These are phyloP conservation scores for Sinosuthora webbiana DNA, from an alignment of 2,113 vertebrate species.

Conservation along the genomic window DNA sequence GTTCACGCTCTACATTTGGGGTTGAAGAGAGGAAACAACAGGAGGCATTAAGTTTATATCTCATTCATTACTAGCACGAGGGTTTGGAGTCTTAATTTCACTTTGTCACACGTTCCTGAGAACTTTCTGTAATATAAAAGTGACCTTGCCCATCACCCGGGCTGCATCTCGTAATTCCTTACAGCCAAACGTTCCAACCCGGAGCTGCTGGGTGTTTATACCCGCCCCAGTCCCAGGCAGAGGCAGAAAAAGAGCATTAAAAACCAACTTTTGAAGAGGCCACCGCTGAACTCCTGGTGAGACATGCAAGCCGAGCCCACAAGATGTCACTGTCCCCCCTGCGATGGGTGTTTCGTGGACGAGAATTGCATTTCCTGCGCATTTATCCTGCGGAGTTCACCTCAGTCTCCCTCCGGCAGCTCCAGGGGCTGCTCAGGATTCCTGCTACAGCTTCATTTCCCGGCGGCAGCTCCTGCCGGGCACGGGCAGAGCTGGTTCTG, in stretches of 20 bases:
- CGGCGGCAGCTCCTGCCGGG: not conserved
- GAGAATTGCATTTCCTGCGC: no score
- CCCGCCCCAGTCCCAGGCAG: fast-evolving
- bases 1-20: fast-evolving
- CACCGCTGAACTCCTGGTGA: not conserved
- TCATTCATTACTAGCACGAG: no score
- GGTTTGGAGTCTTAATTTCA: not conserved
- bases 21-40: not conserved
- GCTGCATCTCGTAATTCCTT: fast-evolving
- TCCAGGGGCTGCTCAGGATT: not conserved
- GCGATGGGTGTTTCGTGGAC: fast-evolving
- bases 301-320: conserved; percentile 22
- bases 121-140: not conserved
- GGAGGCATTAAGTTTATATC: fast-evolving
- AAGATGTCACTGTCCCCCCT: conserved; percentile 67
- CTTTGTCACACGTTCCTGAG: no score
- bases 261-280: fast-evolving
- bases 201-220: fast-evolving
- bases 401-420: not conserved
- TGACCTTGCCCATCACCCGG: no score
- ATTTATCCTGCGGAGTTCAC: fast-evolving
- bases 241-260: fast-evolving
- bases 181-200: not conserved
- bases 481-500: fast-evolving
- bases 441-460: not conserved